Evolutionary conservation across 1,140 invertebrate species (phyloP).

Genomic region (Dreissena polymorpha): DNA sequence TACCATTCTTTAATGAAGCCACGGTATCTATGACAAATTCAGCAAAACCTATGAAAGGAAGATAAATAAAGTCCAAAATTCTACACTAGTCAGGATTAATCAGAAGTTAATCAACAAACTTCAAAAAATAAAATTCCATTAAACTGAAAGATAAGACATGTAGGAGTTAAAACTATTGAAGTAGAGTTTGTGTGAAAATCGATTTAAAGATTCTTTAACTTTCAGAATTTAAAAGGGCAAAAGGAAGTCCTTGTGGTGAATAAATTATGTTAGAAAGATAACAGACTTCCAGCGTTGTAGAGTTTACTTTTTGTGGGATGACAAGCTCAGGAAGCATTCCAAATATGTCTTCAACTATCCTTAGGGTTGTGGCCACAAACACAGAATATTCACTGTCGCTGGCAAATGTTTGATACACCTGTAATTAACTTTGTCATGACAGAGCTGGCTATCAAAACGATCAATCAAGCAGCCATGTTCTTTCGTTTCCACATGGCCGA

Average conservation of each 20-base stretch:
- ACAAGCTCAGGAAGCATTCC: conserved; percentile 22
- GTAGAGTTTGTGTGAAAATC: neutral
- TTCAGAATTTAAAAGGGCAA: no score
- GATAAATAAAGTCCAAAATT: no score
- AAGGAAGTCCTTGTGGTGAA: no score
- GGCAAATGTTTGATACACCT: conserved; percentile 51
- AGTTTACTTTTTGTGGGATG: neutral
- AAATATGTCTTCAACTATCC: conserved; percentile 5
- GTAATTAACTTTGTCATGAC: conserved; percentile 47
- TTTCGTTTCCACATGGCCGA: conserved; percentile 42
- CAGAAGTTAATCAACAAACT: neutral
- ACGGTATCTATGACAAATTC: no score
- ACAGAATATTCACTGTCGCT: conserved; percentile 23
- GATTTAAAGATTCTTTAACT: neutral
- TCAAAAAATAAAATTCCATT: conserved; percentile 7
- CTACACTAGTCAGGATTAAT: no score
- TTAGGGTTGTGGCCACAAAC: conserved; percentile 17
- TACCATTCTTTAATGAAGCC: no score
- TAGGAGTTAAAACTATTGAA: neutral
- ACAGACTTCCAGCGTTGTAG: no score
- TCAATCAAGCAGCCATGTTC: conserved; percentile 35
- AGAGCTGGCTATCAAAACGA: conserved; percentile 31
- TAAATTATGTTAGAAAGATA: no score
- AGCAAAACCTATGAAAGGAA: no score
- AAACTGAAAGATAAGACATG: neutral